Evolutionary conservation across 2,113 vertebrate species (phyloP).

Genomic region (Cricetomys ansorgei): DNA sequence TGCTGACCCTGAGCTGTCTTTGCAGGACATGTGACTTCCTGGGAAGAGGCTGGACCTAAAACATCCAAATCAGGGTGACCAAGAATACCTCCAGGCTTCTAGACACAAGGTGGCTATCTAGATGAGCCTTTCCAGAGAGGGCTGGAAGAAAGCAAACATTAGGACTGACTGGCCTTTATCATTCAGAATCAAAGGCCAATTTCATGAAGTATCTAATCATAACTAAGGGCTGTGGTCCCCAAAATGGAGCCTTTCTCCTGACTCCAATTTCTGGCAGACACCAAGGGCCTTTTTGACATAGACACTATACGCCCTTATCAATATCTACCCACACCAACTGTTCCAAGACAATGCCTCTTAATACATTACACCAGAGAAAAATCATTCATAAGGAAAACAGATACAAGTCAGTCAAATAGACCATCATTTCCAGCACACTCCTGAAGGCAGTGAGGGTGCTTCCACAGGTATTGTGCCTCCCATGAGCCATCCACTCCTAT

Average conservation of each 20-base stretch:
- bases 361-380: conserved; percentile 5
- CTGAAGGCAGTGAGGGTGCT: background rate
- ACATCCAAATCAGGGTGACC: background rate
- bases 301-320: background rate
- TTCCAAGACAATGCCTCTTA: conserved; percentile 44
- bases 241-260: background rate
- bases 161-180: background rate
- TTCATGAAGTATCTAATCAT: background rate
- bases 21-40: background rate
- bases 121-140: background rate
- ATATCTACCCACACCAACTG: background rate
- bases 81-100: background rate
- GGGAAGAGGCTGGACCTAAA: background rate
- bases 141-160: background rate
- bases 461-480: background rate
- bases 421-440: background rate
- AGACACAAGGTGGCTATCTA: background rate
- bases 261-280: background rate
- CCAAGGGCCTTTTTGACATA: background rate
- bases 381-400: conserved; percentile 19
- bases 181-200: background rate
- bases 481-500: background rate
- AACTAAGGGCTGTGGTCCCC: background rate
- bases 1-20: background rate
- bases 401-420: background rate